A percentile compares a stretch with the other conserved stretches of the same genome.
Evolutionary conservation across 1,140 invertebrate species (phyloP).

Genomic region (Ceratina japonica): DNA sequence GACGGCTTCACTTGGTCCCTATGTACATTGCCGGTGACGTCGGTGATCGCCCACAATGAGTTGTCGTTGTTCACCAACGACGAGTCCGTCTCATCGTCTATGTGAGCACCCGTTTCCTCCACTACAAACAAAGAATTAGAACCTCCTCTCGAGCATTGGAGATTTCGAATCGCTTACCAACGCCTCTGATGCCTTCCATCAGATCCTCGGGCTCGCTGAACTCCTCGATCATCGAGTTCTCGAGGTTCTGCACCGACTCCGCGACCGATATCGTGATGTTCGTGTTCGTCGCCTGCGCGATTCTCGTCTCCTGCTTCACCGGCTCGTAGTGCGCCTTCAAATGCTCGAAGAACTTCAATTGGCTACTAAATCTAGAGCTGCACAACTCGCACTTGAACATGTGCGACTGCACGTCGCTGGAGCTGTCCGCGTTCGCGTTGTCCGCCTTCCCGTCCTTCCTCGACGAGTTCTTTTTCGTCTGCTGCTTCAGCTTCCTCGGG

Average conservation of each 20-base stretch:
- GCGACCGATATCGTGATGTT: constrained; percentile 69
- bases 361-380: constrained; percentile 82
- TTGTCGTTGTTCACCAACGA: constrained; percentile 68
- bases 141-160: no score
- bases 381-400: constrained; percentile 86
- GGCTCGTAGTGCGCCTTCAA: constrained; percentile 90
- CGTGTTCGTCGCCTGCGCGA: constrained; percentile 73
- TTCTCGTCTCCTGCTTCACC: constrained; percentile 76
- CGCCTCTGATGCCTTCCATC: constrained; percentile 88
- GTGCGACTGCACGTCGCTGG: constrained; percentile 49
- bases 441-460: constrained; percentile 67
- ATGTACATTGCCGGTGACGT: constrained; percentile 73
- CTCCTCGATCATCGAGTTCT: constrained; percentile 80
- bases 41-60: constrained; percentile 71
- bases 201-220: constrained; percentile 91
- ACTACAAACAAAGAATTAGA: constrained; percentile 59
- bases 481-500: constrained; percentile 79
- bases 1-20: constrained; percentile 66
- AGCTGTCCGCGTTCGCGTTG: neutral
- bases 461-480: constrained; percentile 66
- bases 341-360: constrained; percentile 90
- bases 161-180: constrained; percentile 75
- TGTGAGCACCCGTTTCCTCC: constrained; percentile 77
- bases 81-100: constrained; percentile 74
- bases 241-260: constrained; percentile 66